Evolutionary conservation across 2,888 invertebrate genomes (phyloP).

Genomic region (Nesidiocoris tenuis): DNA sequence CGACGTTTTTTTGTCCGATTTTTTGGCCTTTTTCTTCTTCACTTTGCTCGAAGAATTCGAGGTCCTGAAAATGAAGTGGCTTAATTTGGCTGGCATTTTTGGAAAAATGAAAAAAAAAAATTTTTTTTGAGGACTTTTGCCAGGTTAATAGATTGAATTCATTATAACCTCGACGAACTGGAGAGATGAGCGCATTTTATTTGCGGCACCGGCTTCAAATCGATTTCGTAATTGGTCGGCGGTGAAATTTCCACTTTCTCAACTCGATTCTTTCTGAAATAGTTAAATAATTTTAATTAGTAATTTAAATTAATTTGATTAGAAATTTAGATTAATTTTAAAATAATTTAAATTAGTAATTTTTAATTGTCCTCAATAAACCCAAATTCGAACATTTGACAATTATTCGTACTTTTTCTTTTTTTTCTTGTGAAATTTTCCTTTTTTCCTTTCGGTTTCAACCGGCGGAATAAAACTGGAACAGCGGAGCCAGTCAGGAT

Average conservation of each 20-base stretch:
- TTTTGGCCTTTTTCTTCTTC: slow-evolving; percentile 19
- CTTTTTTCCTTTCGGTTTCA: slow-evolving; percentile 5
- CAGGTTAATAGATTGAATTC: no score
- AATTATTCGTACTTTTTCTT: background rate
- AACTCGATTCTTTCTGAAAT: background rate
- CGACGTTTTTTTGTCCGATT: background rate
- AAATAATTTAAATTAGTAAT: no score
- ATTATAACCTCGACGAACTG: no score
- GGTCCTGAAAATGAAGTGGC: background rate
- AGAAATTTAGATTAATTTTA: no score
- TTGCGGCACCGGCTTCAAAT: slow-evolving; percentile 23
- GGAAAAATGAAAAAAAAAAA: background rate
- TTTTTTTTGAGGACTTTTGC: no score
- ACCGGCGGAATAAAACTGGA: slow-evolving; percentile 6
- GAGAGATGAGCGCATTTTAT: slow-evolving; percentile 2
- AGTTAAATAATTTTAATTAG: no score
- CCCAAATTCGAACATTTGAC: background rate
- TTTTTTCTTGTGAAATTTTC: background rate
- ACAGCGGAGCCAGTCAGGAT: slow-evolving; percentile 18
- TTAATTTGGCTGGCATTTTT: no score
- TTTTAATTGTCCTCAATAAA: no score
- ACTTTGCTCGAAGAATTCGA: background rate
- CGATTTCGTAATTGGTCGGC: background rate
- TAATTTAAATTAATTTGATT: no score
- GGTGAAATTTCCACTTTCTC: background rate